These are phyloP conservation scores for Anguilla pacifica DNA, from an alignment of 2,797 vertebrate genomes.

Conservation along the genomic window DNA sequence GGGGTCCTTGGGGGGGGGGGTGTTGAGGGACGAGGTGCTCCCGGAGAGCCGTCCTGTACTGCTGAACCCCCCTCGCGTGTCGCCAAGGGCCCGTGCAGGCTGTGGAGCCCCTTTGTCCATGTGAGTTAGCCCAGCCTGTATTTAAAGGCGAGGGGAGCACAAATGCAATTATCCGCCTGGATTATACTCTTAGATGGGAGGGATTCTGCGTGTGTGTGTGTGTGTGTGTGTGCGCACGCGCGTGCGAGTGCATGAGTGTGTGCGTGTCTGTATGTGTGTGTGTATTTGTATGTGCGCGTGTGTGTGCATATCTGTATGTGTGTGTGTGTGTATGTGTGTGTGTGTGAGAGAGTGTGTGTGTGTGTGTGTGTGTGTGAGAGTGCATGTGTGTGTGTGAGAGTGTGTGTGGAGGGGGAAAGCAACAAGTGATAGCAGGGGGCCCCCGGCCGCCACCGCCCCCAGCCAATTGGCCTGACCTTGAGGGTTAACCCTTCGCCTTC, in stretches of 20 bases:
- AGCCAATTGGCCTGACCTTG: conserved; percentile 54
- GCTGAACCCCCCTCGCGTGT: conserved; percentile 30
- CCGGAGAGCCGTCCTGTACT: not conserved
- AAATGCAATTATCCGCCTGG: conserved; percentile 56
- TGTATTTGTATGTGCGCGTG: no score
- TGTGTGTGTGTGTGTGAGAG: not conserved
- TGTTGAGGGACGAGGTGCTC: not conserved
- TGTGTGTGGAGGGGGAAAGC: not conserved
- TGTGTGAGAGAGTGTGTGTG: not conserved
- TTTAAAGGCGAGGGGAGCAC: conserved; percentile 59
- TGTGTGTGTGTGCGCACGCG: not conserved
- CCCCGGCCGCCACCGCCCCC: not conserved
- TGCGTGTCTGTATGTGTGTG: not conserved
- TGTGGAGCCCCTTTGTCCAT: conserved; percentile 42
- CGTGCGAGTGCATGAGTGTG: no score
- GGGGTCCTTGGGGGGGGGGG: not conserved
- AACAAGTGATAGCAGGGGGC: not conserved
- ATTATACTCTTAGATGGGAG: conserved; percentile 50
- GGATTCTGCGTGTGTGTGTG: conserved; percentile 45
- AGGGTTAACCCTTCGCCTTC: conserved; percentile 54
- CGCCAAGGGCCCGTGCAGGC: not conserved
- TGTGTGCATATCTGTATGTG: no score
- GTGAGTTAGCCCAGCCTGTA: conserved; percentile 56
- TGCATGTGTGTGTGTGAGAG: not conserved
- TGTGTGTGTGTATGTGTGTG: not conserved